phyloP scores from a whole-genome alignment of 2,797 vertebrate species.

The Pangasius krempfi region DNA sequence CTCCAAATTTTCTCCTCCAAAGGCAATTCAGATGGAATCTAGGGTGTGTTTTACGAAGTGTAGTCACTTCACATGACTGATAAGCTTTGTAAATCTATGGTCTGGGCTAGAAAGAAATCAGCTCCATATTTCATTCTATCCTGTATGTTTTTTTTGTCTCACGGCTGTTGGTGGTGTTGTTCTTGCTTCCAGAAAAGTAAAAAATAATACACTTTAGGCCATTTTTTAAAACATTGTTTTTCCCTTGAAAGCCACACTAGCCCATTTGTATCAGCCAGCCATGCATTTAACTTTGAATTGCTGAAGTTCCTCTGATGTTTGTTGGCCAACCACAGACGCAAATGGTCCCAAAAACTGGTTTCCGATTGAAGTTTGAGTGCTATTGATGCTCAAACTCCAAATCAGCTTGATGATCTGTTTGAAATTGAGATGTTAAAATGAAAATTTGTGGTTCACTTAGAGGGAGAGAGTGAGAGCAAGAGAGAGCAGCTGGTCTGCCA shows the following conservation, averaged over 20 bases:
- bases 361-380: slow-evolving; percentile 29
- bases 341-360: not conserved
- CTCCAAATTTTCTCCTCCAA: not conserved
- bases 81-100: not conserved
- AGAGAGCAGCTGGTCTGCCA: slow-evolving; percentile 48
- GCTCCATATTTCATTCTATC: not conserved
- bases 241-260: not conserved
- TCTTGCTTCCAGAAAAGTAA: not conserved
- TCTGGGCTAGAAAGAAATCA: slow-evolving; percentile 1
- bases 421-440: slow-evolving; percentile 46
- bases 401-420: slow-evolving; percentile 43
- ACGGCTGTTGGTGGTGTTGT: not conserved
- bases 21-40: not conserved
- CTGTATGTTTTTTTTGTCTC: not conserved
- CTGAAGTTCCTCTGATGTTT: not conserved
- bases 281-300: not conserved
- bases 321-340: not conserved
- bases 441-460: slow-evolving; percentile 49
- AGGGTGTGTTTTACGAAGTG: not conserved
- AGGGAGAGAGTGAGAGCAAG: slow-evolving; percentile 16
- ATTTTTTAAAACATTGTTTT: not conserved
- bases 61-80: too few relatives aligned
- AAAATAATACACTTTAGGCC: not conserved
- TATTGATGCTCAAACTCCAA: not conserved
- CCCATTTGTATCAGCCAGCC: not conserved